Percentiles rank a stretch among this genome's conserved stretches.
Evolutionary conservation across 2,113 vertebrate species (phyloP).

Genomic region (Pampusana beccarii): DNA sequence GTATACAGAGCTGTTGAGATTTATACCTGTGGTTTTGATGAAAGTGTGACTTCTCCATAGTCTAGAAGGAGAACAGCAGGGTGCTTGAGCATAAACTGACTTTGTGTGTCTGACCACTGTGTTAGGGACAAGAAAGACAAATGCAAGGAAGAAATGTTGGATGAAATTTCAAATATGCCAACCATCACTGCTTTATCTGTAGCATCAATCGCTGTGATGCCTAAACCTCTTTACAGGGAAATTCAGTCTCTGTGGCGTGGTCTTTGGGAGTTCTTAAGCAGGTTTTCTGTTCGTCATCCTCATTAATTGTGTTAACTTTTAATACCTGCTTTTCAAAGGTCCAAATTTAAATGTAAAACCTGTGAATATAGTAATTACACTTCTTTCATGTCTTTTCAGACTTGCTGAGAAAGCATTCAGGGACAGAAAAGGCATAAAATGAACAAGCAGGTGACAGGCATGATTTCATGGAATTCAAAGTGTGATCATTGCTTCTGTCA

Average conservation of each 20-base stretch:
- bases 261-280: background rate
- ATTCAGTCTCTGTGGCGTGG: background rate
- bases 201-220: background rate
- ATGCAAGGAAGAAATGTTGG: background rate
- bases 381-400: background rate
- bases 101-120: background rate
- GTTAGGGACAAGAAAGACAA: constrained; percentile 2
- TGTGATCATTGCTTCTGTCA: background rate
- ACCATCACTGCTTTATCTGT: background rate
- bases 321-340: background rate
- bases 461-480: background rate
- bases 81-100: background rate
- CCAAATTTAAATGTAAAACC: background rate
- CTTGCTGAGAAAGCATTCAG: background rate
- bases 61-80: background rate
- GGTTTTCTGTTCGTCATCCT: background rate
- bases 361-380: background rate
- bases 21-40: background rate
- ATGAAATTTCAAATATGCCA: background rate
- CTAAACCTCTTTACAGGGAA: background rate
- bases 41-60: background rate
- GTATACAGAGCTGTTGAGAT: background rate
- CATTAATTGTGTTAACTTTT: background rate
- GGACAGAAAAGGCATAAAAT: background rate
- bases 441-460: background rate